A percentile compares a stretch with the other conserved stretches of the same genome.
These are phyloP conservation scores for Drosophila orosa DNA, from an alignment of 1,140 invertebrate genomes.

Conservation along the genomic window DNA sequence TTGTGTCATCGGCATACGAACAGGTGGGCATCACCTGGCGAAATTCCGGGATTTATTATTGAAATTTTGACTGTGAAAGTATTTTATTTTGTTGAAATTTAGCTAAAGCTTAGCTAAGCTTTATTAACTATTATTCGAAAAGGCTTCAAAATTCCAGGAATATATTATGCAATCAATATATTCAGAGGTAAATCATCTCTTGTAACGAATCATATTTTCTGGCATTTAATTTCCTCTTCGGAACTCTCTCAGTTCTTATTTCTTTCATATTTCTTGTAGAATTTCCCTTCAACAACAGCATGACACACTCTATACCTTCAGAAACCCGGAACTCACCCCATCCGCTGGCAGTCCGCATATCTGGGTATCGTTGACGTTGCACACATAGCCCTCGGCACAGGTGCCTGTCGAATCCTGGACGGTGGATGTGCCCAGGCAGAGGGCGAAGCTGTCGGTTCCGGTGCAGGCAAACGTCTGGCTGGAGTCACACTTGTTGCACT, in stretches of 20 bases:
- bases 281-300: constrained; percentile 1
- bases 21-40: constrained; percentile 54
- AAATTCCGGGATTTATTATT: not conserved
- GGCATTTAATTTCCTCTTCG: constrained; percentile 15
- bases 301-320: not conserved
- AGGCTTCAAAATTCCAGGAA: not conserved
- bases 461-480: constrained; percentile 74
- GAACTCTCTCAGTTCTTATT: not conserved
- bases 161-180: not conserved
- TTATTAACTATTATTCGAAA: not conserved
- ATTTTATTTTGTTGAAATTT: too few species aligned
- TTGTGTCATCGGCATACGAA: constrained; percentile 50
- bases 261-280: not conserved
- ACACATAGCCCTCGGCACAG: constrained; percentile 64
- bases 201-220: not conserved
- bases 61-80: not conserved
- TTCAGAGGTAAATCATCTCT: not conserved
- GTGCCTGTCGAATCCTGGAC: constrained; percentile 45
- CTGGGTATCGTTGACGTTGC: constrained; percentile 48
- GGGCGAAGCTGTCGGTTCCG: constrained; percentile 56
- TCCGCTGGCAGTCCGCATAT: constrained; percentile 59
- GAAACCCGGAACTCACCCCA: constrained; percentile 41
- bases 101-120: not conserved
- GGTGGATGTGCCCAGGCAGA: constrained; percentile 62
- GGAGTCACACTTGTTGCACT: constrained; percentile 69